Percentiles rank a stretch among this genome's conserved stretches.
phyloP scores from a whole-genome alignment of 2,113 vertebrate genomes.

The Strigops habroptila region DNA sequence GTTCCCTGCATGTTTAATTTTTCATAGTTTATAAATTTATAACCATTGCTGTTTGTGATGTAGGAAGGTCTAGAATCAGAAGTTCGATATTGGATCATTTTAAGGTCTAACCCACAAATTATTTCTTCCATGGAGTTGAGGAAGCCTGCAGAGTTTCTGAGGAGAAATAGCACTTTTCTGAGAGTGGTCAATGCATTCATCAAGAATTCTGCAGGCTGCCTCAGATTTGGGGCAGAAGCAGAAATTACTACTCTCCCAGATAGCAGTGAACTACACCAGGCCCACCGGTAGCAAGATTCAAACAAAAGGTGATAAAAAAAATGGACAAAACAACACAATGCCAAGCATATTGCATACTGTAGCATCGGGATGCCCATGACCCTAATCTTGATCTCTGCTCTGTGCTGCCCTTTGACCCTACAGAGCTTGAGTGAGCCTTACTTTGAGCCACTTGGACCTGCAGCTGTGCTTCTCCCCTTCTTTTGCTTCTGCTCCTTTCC shows the following conservation, averaged over 20 bases:
- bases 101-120: conserved; percentile 1
- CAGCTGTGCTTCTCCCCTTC: background rate
- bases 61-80: conserved; percentile 10
- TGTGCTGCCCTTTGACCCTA: background rate
- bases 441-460: background rate
- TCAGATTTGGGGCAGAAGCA: background rate
- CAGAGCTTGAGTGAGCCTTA: background rate
- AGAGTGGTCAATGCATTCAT: background rate
- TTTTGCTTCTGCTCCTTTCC: background rate
- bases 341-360: background rate
- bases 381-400: background rate
- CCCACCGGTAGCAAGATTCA: background rate
- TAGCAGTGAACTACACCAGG: background rate
- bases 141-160: conserved; percentile 3
- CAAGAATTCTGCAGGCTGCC: background rate
- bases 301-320: background rate
- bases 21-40: conserved; percentile 61
- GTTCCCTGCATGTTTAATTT: conserved; percentile 49
- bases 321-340: background rate
- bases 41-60: conserved; percentile 20
- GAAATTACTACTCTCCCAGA: background rate
- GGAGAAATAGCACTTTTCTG: background rate
- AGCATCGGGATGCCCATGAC: background rate
- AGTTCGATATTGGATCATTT: conserved; percentile 17
- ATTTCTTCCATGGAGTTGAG: background rate